Evolutionary conservation across 2,113 vertebrate species (phyloP).

Genomic region (Nothocercus julius): DNA sequence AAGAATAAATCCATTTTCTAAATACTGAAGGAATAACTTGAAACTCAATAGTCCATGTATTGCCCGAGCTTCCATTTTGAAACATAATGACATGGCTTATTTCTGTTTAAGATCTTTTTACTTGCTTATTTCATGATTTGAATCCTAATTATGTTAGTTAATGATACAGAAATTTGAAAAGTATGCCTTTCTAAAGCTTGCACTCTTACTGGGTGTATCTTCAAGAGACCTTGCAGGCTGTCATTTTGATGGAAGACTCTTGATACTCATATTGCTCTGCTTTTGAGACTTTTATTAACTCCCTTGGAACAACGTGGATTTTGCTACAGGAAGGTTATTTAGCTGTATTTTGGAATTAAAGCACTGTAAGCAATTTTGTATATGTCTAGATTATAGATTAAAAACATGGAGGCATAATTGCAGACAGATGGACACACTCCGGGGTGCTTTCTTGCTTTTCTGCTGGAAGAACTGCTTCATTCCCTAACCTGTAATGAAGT

Average conservation of each 20-base stretch:
- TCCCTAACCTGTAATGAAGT: neutral
- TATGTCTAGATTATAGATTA: accelerated
- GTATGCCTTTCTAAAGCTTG: neutral
- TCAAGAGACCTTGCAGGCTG: neutral
- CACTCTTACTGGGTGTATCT: neutral
- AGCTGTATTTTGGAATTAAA: too few species aligned
- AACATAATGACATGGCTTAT: neutral
- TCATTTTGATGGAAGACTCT: neutral
- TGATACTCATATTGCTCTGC: neutral
- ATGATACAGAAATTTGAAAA: neutral
- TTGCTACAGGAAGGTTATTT: neutral
- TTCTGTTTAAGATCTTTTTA: neutral
- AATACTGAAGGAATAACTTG: conserved; percentile 36
- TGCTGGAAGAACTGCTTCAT: neutral
- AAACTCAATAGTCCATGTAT: neutral
- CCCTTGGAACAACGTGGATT: neutral
- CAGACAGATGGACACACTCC: neutral
- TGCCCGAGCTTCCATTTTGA: conserved; percentile 3
- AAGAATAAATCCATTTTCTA: conserved; percentile 58
- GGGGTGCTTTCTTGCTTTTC: neutral
- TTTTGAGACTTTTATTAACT: neutral
- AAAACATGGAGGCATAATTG: neutral
- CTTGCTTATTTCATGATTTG: neutral
- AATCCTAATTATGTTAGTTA: neutral
- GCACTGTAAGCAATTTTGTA: neutral